Evolutionary conservation across 2,888 invertebrate species (phyloP).

Genomic region (Caenorhabditis sp.): DNA sequence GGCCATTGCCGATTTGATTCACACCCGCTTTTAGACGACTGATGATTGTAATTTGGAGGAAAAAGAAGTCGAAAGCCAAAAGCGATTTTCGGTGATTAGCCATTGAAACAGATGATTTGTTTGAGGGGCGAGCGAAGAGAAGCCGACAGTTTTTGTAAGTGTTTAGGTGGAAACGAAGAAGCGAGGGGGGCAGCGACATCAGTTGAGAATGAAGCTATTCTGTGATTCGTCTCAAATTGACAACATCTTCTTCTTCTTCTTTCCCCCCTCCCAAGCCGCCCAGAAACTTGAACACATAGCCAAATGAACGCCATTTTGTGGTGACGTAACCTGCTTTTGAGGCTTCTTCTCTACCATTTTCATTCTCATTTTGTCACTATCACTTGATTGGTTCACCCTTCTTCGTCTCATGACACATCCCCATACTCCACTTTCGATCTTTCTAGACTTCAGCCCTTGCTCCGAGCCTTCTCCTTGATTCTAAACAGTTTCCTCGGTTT

Average conservation of each 20-base stretch:
- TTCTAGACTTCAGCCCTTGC: neutral
- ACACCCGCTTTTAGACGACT: slow-evolving; percentile 6
- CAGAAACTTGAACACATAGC: slow-evolving; percentile 49
- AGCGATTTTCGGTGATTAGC: slow-evolving; percentile 55
- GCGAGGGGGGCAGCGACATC: too few species aligned
- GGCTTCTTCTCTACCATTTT: slow-evolving; percentile 23
- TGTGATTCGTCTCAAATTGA: slow-evolving; percentile 44
- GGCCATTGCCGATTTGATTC: slow-evolving; percentile 3
- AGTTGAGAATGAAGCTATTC: neutral
- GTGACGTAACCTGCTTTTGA: slow-evolving; percentile 40
- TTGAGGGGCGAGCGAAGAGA: slow-evolving; percentile 39
- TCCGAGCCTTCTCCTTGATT: neutral
- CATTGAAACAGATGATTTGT: slow-evolving; percentile 56
- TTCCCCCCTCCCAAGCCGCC: slow-evolving; percentile 2
- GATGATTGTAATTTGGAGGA: slow-evolving; percentile 49
- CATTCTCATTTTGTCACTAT: neutral
- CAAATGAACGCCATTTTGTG: slow-evolving; percentile 10
- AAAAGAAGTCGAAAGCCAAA: slow-evolving; percentile 7
- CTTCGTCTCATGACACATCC: too few species aligned
- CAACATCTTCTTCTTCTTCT: slow-evolving; percentile 22
- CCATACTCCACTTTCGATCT: neutral
- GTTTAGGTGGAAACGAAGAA: slow-evolving; percentile 6
- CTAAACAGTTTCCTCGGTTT: too few species aligned
- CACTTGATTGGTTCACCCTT: too few species aligned
- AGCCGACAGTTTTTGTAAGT: slow-evolving; percentile 48